Base-by-base conservation (phyloP, 2,113 vertebrate species). In the Eptesicus fuscus region DNA sequence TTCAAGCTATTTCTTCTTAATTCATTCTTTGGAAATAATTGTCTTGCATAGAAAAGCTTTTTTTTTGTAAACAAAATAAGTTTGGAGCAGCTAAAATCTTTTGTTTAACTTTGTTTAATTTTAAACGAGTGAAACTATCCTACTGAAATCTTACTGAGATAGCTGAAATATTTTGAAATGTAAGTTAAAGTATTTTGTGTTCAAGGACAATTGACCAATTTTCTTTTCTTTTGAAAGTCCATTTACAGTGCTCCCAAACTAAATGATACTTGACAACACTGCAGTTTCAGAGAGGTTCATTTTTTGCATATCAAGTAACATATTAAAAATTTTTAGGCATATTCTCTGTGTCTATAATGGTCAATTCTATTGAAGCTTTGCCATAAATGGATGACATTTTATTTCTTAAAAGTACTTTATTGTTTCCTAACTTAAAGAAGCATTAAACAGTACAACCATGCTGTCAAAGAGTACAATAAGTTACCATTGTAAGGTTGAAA, bases 21-120 rank as follows among this genome's bases (percentile, higher is more conserved):
- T 99, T 99, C 93, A 98, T 98, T 98, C 98, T 98, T 97, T 98
- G 95, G 93, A 98, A 97, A 98, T 99, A 99, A 99, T 99, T 99
- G 97, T 98, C 97, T 98, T 98, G 98, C 98, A 98, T 98, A 98
- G 98, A 97, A 98, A 96, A 98, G 96, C 97, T 98, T 98, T 98
- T 98, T 98, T 98, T 82, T 59, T 97, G 96, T 97, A 98, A 98
- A 96, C 37, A 93, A 93, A 78, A 95, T 87, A 79, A 83, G 40
- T 25, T 93, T 12, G 18, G 56, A 61, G 74, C 71, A 95, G 28
- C 83, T 80, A 51, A 96, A 94, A 84, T 53, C 73, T 25, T 96
- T 90, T 71, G 7, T 88, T 88, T 25, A 91, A 23, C 30, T 85
- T 83, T 96, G 67, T 92, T 94, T 98, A 94, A 90, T 87, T 96